A percentile compares a stretch with the other conserved stretches of the same genome.
Evolutionary conservation across 2,888 invertebrate genomes (phyloP).

Genomic region (Drosophila prostipennis): DNA sequence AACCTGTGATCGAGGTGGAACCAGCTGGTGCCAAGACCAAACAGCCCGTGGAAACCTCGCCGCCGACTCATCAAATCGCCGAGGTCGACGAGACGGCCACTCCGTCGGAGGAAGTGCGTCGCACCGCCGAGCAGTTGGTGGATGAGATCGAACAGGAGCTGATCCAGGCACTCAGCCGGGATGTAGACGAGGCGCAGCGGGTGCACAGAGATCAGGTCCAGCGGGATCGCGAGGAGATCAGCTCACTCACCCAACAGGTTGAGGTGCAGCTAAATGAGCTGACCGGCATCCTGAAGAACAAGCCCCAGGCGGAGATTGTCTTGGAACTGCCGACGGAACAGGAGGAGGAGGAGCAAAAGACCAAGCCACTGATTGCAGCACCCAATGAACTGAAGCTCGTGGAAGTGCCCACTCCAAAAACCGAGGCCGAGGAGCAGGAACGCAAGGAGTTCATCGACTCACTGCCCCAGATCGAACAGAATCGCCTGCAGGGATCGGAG

Average conservation of each 20-base stretch:
- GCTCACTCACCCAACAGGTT: conserved; percentile 71
- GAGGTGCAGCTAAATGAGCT: conserved; percentile 79
- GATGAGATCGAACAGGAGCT: conserved; percentile 73
- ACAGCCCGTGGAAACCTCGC: conserved; percentile 71
- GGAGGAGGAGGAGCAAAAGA: conserved; percentile 22
- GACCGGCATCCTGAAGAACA: conserved; percentile 78
- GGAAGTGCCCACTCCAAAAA: conserved; percentile 79
- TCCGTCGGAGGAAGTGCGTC: conserved; percentile 49
- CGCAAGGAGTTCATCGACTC: conserved; percentile 82
- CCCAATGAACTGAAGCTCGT: conserved; percentile 62
- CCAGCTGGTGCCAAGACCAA: conserved; percentile 77
- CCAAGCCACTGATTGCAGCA: conserved; percentile 26
- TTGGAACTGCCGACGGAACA: conserved; percentile 40
- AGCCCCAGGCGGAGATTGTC: conserved; percentile 62
- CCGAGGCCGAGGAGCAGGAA: conserved; percentile 80
- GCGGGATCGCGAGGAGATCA: conserved; percentile 54
- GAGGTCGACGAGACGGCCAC: conserved; percentile 68
- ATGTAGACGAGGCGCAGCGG: conserved; percentile 60
- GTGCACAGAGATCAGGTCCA: conserved; percentile 57
- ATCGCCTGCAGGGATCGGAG: conserved; percentile 32
- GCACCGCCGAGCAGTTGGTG: conserved; percentile 70
- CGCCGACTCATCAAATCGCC: conserved; percentile 66
- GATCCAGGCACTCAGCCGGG: conserved; percentile 61
- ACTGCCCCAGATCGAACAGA: conserved; percentile 77
- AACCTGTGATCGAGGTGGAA: conserved; percentile 81